A percentile compares a stretch with the other conserved stretches of the same genome.
Evolutionary conservation across 1,140 invertebrate species (phyloP).

Genomic region (Patella vulgata): DNA sequence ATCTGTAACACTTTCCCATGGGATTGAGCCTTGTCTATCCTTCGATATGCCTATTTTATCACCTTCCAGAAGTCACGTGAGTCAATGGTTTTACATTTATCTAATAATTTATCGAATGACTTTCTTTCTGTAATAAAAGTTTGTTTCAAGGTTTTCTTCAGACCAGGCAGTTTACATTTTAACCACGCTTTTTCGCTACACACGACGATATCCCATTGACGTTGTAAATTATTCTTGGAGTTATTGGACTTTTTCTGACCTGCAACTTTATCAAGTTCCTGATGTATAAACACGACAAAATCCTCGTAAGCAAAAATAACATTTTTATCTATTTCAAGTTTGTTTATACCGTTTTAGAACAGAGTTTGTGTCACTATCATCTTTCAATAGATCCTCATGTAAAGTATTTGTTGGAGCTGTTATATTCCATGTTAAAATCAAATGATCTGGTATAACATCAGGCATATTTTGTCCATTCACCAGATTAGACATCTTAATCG

Average conservation of each 20-base stretch:
- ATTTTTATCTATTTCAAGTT: too few species aligned
- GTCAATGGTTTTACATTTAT: background rate
- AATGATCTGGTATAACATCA: constrained; percentile 6
- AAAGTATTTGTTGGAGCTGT: too few species aligned
- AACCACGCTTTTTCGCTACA: constrained; percentile 5
- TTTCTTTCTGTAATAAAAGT: constrained; percentile 1
- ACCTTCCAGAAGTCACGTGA: constrained; percentile 1
- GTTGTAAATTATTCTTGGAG: background rate
- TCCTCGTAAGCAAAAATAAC: too few species aligned
- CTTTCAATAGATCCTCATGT: too few species aligned
- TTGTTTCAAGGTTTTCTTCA: background rate
- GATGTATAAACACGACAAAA: background rate
- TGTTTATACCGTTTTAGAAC: too few species aligned
- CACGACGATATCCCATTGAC: background rate
- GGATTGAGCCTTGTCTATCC: background rate
- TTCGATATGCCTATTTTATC: constrained; percentile 4
- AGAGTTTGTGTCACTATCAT: too few species aligned
- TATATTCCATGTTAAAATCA: too few species aligned
- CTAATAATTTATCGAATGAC: constrained; percentile 7
- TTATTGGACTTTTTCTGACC: background rate
- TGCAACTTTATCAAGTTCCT: constrained; percentile 8
- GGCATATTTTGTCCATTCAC: background rate
- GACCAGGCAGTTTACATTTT: background rate
- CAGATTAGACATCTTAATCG: background rate
- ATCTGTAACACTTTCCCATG: background rate